Percentiles rank a stretch among this genome's conserved stretches.
These are phyloP conservation scores for Drosophila longiperda DNA, from an alignment of 2,888 invertebrate genomes.

Conservation along the genomic window DNA sequence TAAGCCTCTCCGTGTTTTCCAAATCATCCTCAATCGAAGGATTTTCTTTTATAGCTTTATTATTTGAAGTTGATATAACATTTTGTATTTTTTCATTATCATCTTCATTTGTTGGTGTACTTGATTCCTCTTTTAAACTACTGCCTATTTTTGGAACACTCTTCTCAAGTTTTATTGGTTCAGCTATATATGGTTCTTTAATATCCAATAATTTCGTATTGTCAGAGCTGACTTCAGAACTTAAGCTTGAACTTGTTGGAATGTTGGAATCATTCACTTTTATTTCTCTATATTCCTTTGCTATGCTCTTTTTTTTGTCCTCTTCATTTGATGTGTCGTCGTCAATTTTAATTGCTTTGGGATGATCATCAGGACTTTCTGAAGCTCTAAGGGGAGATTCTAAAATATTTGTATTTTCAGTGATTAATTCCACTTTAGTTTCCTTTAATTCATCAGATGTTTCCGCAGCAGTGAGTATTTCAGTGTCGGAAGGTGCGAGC, in stretches of 20 bases:
- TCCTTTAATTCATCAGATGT: not conserved
- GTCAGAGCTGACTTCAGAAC: not conserved
- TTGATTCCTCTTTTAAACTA: not conserved
- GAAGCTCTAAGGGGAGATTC: too few species aligned
- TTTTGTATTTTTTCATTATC: not conserved
- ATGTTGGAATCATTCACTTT: not conserved
- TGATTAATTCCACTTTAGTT: not conserved
- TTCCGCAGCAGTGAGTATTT: not conserved
- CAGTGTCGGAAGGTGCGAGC: not conserved
- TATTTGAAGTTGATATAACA: not conserved
- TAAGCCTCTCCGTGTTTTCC: not conserved
- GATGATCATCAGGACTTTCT: too few species aligned
- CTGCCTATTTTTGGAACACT: not conserved
- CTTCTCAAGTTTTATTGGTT: not conserved
- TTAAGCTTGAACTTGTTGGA: not conserved
- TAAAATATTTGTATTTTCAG: not conserved
- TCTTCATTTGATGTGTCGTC: too few species aligned
- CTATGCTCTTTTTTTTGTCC: not conserved
- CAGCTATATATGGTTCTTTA: not conserved
- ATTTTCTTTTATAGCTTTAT: not conserved
- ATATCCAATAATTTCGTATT: not conserved
- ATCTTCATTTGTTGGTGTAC: not conserved
- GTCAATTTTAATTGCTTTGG: not conserved
- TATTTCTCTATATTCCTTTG: not conserved
- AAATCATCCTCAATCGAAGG: not conserved